Base-by-base conservation (phyloP, 2,113 vertebrate genomes). In the Meriones unguiculatus region DNA sequence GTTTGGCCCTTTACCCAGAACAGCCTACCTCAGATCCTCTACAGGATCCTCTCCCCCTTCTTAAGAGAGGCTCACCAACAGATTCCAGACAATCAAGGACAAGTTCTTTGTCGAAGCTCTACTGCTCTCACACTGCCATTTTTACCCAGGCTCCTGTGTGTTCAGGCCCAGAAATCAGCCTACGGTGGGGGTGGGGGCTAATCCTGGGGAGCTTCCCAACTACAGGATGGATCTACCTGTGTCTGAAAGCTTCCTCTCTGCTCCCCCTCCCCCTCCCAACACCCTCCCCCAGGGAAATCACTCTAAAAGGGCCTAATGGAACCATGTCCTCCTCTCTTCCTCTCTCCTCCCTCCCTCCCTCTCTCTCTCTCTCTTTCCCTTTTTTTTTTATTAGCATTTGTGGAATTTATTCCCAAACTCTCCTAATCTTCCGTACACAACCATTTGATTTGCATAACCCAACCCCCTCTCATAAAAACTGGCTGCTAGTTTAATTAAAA, bases 401-500 rank as follows among this genome's bases (percentile, higher is more conserved):
- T 99, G 99, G 99, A 99, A 99, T 99, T 99, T 99, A 99, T 99
- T 99, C 99, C 99, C 99, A 99, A 99, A 99, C 99, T 99, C 99
- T 99, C 99, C 99, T 99, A 99, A 99, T 99, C 99, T 99, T 99
- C 99, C 99, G 99, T 99, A 99, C 99, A 99, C 99, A 99, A 99
- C 99, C 99, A 99, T 99, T 99, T 99, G 98, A 99, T 99, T 99
- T 99, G 99, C 99, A 99, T 99, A 99, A 99, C 99, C 99, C 99
- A 98, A 99, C 99, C 99, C 99, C 99, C 99, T 99, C 99, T 99
- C 99, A 99, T 99, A 99, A 99, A 99, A 99, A 99, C 98, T 99
- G 99, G 99, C 99, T 99, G 99, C 99, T 99, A 99, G 99, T 99
- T 99, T 99, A 99, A 99, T 99, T 99, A 99, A 99, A 99, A 99